Conservation (phyloP, 1,140 invertebrate species). For the Drosophila navojoa region DNA sequence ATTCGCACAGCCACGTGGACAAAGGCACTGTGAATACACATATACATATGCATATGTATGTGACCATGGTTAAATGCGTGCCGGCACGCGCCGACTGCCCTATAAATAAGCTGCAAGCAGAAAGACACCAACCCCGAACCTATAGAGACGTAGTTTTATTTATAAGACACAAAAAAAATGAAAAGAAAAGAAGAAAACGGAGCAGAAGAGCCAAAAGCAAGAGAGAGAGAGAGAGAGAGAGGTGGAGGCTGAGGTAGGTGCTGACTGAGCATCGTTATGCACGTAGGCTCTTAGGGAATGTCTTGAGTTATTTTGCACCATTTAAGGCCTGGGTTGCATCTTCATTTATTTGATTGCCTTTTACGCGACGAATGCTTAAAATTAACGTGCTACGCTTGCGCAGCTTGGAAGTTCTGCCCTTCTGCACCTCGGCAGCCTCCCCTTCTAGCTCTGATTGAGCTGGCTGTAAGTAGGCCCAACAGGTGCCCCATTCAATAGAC, state of each 20-base stretch:
- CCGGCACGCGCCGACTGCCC: conserved; percentile 62
- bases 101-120: conserved; percentile 57
- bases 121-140: conserved; percentile 29
- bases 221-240: not conserved
- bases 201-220: not conserved
- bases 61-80: conserved; percentile 29
- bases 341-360: conserved; percentile 74
- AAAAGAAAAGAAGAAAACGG: not conserved
- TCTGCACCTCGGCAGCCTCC: not conserved
- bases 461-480: conserved; percentile 16
- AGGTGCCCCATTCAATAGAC: conserved; percentile 70
- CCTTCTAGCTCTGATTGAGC: not conserved
- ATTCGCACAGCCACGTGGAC: conserved; percentile 32
- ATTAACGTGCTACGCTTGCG: conserved; percentile 34
- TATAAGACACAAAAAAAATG: conserved; percentile 1
- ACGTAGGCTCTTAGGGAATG: conserved; percentile 64
- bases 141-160: conserved; percentile 41
- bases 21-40: conserved; percentile 1
- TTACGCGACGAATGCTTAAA: conserved; percentile 45
- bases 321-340: conserved; percentile 69
- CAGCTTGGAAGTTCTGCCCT: not conserved
- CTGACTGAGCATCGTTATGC: conserved; percentile 46
- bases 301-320: conserved; percentile 60
- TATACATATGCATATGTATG: not conserved
- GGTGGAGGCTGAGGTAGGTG: not conserved